These are phyloP conservation scores for Seriola dumerili DNA, from an alignment of 2,113 vertebrate genomes.

Conservation along the genomic window DNA sequence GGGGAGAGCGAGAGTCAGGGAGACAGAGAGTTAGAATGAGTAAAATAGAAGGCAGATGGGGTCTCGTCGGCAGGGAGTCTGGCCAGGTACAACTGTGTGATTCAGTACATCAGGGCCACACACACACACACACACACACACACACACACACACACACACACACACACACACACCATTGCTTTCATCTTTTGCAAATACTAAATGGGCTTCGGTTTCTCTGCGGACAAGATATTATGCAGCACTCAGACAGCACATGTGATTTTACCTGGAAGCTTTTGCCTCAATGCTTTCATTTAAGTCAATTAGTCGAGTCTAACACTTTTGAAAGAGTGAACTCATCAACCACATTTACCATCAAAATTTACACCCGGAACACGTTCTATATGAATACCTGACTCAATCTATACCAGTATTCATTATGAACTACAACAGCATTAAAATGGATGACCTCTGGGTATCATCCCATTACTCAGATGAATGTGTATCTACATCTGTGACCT, in stretches of 20 bases:
- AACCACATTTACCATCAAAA: background rate
- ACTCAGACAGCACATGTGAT: background rate
- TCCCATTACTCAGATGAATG: constrained; percentile 39
- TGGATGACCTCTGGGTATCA: background rate
- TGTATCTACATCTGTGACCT: constrained; percentile 34
- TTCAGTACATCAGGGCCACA: background rate
- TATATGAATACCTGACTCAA: background rate
- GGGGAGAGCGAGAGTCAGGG: background rate
- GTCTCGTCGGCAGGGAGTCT: background rate
- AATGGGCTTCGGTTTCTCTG: background rate
- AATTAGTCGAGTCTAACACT: background rate
- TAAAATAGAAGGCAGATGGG: constrained; percentile 24
- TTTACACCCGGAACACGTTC: background rate
- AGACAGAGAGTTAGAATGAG: background rate
- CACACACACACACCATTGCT: background rate
- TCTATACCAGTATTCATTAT: background rate
- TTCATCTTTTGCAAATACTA: background rate
- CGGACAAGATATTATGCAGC: background rate
- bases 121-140: background rate
- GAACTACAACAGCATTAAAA: constrained; percentile 5
- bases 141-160: background rate
- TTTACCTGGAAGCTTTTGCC: background rate
- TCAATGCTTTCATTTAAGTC: background rate
- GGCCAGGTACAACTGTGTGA: constrained; percentile 22
- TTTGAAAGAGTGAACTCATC: background rate